Evolutionary conservation across 2,113 vertebrate genomes (phyloP).

Genomic region (Pomatostomus ruficeps): DNA sequence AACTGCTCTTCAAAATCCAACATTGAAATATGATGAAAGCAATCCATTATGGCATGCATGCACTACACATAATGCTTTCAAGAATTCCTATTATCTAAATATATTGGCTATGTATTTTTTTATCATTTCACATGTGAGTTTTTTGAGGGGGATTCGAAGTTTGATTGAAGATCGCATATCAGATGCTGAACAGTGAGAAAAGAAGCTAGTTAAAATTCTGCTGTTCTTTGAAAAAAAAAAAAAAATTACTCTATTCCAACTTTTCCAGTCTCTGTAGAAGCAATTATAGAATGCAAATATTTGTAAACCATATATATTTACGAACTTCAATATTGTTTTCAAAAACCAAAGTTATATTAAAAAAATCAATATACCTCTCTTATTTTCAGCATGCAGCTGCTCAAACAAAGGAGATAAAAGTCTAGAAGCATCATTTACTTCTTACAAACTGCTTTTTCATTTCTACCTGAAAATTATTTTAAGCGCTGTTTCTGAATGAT

Average conservation of each 20-base stretch:
- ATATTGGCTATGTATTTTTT: neutral
- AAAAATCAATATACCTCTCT: neutral
- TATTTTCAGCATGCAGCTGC: neutral
- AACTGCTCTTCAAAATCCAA: neutral
- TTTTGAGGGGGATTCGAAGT: neutral
- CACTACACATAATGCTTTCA: neutral
- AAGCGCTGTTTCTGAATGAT: neutral
- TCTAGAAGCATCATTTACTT: neutral
- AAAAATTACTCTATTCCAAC: neutral
- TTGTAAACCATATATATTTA: constrained; percentile 42
- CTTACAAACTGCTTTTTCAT: neutral
- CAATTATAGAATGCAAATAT: constrained; percentile 48
- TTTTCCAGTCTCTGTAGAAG: constrained; percentile 16
- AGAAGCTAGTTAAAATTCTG: constrained; percentile 1
- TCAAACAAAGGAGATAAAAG: constrained; percentile 20
- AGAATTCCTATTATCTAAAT: neutral
- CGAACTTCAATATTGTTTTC: neutral
- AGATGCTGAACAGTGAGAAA: neutral
- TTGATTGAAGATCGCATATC: neutral
- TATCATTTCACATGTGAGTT: neutral
- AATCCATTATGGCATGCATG: neutral
- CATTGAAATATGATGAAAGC: neutral
- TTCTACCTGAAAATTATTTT: neutral
- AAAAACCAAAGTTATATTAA: neutral
- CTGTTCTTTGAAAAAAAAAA: neutral